These are phyloP conservation scores for Helicolenus hilgendorfi DNA, from an alignment of 2,797 vertebrate genomes.

Conservation along the genomic window DNA sequence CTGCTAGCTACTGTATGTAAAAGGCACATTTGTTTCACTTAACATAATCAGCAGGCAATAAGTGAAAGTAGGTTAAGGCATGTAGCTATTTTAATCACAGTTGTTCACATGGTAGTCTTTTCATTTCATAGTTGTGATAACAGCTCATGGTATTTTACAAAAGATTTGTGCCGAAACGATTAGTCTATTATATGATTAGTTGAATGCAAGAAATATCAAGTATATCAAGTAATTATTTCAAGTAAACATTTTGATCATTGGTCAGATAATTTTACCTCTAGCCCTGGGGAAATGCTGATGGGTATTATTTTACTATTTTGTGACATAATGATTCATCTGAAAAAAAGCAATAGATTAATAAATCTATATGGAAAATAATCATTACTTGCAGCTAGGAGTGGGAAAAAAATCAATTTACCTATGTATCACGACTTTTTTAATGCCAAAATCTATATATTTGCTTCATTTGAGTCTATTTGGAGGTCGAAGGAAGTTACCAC, in stretches of 20 bases:
- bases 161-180: neutral
- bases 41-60: neutral
- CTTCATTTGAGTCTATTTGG: too few relatives aligned
- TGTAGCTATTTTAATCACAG: neutral
- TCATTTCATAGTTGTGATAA: neutral
- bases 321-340: neutral
- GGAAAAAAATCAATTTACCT: too few relatives aligned
- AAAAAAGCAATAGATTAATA: neutral
- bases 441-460: accelerated
- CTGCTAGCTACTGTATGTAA: neutral
- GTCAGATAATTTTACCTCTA: neutral
- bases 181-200: neutral
- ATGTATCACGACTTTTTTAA: too few relatives aligned
- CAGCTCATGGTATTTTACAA: neutral
- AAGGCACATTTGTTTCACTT: neutral
- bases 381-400: too few relatives aligned
- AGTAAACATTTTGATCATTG: neutral
- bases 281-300: neutral
- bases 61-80: neutral
- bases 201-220: neutral
- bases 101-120: neutral
- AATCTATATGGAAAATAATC: neutral
- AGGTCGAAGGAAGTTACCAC: too few relatives aligned
- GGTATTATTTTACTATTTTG: neutral
- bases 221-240: neutral